Evolutionary conservation across 2,113 vertebrate species (phyloP), one percentile per base, ranked within the genome.

Genomic region (Xenopus laevis): DNA sequence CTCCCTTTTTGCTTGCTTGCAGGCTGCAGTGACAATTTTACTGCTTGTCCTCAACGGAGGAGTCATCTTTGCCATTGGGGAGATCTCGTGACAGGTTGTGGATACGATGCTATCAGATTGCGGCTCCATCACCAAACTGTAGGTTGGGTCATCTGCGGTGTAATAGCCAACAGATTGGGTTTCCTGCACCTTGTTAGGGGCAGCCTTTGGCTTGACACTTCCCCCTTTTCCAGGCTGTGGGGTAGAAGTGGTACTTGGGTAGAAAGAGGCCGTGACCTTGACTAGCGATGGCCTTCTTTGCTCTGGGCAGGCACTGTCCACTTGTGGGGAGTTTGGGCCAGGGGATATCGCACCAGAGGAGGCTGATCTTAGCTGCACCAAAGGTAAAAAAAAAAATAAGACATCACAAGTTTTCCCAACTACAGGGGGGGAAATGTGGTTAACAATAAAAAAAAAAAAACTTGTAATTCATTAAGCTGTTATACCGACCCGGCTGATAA

Each of bases 41-140:
- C 74, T 77, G 59, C 66, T 77, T 27, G 74, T 64, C 68, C 74
- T 77, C 50, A 77, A 15, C 20, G 74, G 74, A 57, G 74, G 67
- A 23, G 74, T 70, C 47, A 70, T 59, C 59, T 77, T 77, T 27
- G 52, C 18, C 67, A 77, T 7, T 27, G 46, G 74, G 16, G 74
- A 77, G 59, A 77, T 77, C 59, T 69, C 74, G 57, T 64, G 66
- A 44, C 74, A 62, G 33, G 66, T 77, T n/a, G 45, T 55, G 10
- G 74, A 70, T 52, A 67, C 63, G n/a, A 69, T 15, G 10, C 27
- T 70, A 44, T 77, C 65, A 4, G 66, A 12, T 30, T 70, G 66
- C 11, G 74, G 74, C n/a, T 77, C 74, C 74, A 77, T 77, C 30
- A 77, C 59, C 30, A 77, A 17, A 77, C 74, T 70, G 30, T 77